Evolutionary conservation across 2,888 invertebrate genomes (phyloP), one percentile per base, ranked within the genome.

Genomic region (Silvanus unidentatus): DNA sequence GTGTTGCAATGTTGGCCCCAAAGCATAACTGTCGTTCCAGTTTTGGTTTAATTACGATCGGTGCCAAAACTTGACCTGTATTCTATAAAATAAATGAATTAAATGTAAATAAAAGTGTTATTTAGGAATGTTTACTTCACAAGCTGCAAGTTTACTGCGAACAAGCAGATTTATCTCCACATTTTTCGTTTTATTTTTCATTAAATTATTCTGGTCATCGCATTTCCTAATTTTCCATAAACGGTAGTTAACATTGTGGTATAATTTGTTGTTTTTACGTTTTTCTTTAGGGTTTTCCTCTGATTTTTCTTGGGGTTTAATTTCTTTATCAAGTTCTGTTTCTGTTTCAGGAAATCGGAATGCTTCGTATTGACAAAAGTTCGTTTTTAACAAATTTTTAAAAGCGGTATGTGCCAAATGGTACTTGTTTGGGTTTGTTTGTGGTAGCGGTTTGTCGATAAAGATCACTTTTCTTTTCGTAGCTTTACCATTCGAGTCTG

Each of bases 361-460:
- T 4, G 60, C 65, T 48, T 64, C 58, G 39, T 53, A 50, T 42
- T 57, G 53, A 43, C 67, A 68, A 40, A 68, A 63, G 50, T 63
- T 62, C 1, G 58, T 57, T 44, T 55, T 61, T 10, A 67, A 43
- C 14, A 66, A 44, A 36, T 51, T 42, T 43, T 68, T 68, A 37
- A 50, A 55, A 40, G 60, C 57, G 3, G 48, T 53, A 16, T 56
- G 44, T 11, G 57, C 59, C 3, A 67, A 53, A 51, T 65, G 60
- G 5, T 52, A 14, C 28, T 48, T 40, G 12, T 52, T 58, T 8
- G 60, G 54, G 12, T 48, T 43, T 42, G 43, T 52, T 47, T 58
- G 50, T 28, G 60, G 59, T 15, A 66, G 53, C 2, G 63, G 60
- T 52, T 68, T 68, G 43, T 68, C 66, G n/a, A 69, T 49, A 53